Percentiles rank a stretch among this genome's conserved stretches.
phyloP scores from a whole-genome alignment of 1,140 invertebrate genomes.

The Aphaenogaster ashmeadi region DNA sequence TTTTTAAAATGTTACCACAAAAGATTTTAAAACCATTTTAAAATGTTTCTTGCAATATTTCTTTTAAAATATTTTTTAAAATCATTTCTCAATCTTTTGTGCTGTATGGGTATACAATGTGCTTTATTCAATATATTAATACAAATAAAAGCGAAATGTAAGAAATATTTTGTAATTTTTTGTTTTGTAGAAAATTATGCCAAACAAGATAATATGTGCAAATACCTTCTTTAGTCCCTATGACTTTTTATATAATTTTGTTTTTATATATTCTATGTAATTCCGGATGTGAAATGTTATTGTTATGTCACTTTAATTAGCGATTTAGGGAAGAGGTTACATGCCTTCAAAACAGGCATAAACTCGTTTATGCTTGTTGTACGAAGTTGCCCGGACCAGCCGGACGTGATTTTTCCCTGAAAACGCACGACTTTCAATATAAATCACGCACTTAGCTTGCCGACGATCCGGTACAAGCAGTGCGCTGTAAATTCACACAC shows the following conservation, averaged over 20 bases:
- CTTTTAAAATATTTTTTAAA: too few species aligned
- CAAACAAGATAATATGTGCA: not conserved
- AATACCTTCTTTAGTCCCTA: not conserved
- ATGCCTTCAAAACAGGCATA: not conserved
- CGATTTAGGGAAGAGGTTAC: not conserved
- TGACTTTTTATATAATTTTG: not conserved
- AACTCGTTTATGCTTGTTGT: not conserved
- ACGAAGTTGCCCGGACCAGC: not conserved
- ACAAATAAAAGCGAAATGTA: not conserved
- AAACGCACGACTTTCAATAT: slow-evolving; percentile 41
- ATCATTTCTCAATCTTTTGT: too few species aligned
- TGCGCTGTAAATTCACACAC: slow-evolving; percentile 19
- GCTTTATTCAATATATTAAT: not conserved
- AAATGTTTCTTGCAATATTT: too few species aligned
- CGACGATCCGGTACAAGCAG: slow-evolving; percentile 34
- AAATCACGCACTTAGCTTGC: slow-evolving; percentile 40
- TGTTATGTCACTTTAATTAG: not conserved
- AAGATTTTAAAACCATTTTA: too few species aligned
- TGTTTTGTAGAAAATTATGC: not conserved
- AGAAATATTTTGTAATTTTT: not conserved
- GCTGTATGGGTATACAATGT: not conserved
- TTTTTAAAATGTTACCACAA: too few species aligned
- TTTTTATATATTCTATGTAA: not conserved
- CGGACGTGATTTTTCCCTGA: slow-evolving; percentile 25
- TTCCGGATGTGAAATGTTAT: not conserved